These are phyloP conservation scores for Phalacrocorax aristotelis DNA, from an alignment of 2,113 vertebrate genomes.

Conservation along the genomic window DNA sequence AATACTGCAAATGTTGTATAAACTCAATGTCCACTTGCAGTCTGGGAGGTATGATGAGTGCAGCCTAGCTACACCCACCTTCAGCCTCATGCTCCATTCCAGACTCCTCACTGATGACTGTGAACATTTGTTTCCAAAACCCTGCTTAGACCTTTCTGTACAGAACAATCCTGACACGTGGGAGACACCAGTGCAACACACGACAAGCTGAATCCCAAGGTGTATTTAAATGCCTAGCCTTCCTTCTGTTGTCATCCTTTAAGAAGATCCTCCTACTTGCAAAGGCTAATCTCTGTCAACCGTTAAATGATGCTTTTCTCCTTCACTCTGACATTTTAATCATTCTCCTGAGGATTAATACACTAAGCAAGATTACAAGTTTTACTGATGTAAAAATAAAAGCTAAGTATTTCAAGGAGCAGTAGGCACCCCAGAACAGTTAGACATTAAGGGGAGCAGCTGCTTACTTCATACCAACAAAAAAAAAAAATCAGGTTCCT, in stretches of 20 bases:
- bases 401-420: background rate
- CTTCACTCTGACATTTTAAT: background rate
- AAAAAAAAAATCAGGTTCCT: background rate
- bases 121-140: background rate
- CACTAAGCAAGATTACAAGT: background rate
- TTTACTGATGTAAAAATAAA: background rate
- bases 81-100: background rate
- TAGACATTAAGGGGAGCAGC: background rate
- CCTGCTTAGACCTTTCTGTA: background rate
- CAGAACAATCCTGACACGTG: background rate
- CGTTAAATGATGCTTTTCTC: background rate
- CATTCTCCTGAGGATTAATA: background rate
- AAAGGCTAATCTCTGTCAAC: conserved; percentile 21
- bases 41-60: background rate
- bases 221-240: background rate
- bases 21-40: background rate
- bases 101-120: background rate
- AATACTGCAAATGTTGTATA: background rate
- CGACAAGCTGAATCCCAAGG: background rate
- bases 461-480: background rate
- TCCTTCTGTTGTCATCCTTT: background rate
- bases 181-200: background rate
- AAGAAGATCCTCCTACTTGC: conserved; percentile 7
- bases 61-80: background rate
- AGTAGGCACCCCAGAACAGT: background rate